Conservation (phyloP, 2,888 invertebrate genomes). For the Blastobasis lacticolella region DNA sequence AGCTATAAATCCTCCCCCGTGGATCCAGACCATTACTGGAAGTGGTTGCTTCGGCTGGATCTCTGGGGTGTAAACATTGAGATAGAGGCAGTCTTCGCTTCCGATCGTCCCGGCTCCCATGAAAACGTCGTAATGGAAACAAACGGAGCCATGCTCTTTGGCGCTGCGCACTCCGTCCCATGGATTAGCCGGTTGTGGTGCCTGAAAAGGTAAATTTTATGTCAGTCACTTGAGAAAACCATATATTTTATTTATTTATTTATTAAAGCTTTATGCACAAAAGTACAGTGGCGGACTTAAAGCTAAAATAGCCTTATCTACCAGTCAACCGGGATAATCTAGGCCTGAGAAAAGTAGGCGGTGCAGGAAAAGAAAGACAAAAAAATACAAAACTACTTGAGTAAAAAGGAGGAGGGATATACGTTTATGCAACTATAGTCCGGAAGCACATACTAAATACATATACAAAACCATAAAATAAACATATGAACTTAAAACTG, state of each 20-base stretch:
- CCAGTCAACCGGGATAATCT: too few relatives aligned
- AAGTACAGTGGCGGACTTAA: too few relatives aligned
- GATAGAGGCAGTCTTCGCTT: conserved; percentile 41
- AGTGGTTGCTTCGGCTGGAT: conserved; percentile 20
- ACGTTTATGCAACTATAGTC: too few relatives aligned
- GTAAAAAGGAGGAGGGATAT: too few relatives aligned
- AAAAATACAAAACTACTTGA: too few relatives aligned
- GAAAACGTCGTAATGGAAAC: conserved; percentile 23
- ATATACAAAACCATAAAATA: too few relatives aligned
- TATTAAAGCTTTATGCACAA: conserved; percentile 7
- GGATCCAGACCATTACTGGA: conserved; percentile 41
- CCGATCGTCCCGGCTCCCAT: conserved; percentile 16
- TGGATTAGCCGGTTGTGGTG: conserved; percentile 27
- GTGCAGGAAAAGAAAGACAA: too few relatives aligned
- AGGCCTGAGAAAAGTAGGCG: too few relatives aligned
- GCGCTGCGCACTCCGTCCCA: conserved; percentile 37
- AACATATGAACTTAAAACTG: too few relatives aligned
- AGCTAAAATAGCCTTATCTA: too few relatives aligned
- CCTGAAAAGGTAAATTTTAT: too few relatives aligned
- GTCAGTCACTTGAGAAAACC: neutral
- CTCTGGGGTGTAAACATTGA: conserved; percentile 40
- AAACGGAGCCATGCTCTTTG: conserved; percentile 24
- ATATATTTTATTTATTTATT: conserved; percentile 15
- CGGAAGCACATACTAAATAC: too few relatives aligned
- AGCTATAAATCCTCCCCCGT: conserved; percentile 26